Evolutionary conservation across 1,140 invertebrate species (phyloP), one percentile per base, ranked within the genome.

Genomic region (Cydia amplana): DNA sequence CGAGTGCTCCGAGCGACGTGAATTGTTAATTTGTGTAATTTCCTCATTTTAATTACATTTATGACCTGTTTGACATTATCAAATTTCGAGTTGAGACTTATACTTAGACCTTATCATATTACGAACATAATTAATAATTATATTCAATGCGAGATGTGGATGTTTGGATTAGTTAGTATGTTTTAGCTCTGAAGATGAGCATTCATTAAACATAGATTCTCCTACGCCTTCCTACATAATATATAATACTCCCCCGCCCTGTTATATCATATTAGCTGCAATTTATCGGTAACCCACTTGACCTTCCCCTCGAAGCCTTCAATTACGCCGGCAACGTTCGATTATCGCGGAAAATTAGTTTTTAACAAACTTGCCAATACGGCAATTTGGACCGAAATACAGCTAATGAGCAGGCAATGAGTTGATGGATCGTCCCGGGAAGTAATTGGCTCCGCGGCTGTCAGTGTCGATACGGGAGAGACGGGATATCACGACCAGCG

Each of bases 271-370:
- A 6, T n/a, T 60, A 60, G 7, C n/a, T 10, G 2, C 18, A 60
- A 60, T 60, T 23, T 20, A 18, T 20, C 55, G 55, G 4, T 36
- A 70, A n/a, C 23, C 65, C 28, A 70, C 7, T 40, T 18, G 16
- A 70, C 32, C 32, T 70, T 70, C 65, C 32, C 40, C 65, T 43
- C 28, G 16, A 70, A 36, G 32, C 65, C 18, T 40, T 70, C 78
- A 75, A 75, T 77, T 25, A 46, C 74, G 28, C 63, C 74, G 74
- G 75, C 55, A 23, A 72, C 65, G 77, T 81, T 85, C 78, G 79
- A 85, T 83, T 85, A 83, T 79, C 77, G 75, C 74, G 73, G 77
- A 77, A 86, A 86, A 87, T 86, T 87, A 83, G 82, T 79, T 84
- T 84, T 82, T 82, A 83, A 85, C 83, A 82, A 83, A 83, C 80